Base-by-base conservation (phyloP, 2,888 invertebrate genomes). In the Galerucella calmariensis region DNA sequence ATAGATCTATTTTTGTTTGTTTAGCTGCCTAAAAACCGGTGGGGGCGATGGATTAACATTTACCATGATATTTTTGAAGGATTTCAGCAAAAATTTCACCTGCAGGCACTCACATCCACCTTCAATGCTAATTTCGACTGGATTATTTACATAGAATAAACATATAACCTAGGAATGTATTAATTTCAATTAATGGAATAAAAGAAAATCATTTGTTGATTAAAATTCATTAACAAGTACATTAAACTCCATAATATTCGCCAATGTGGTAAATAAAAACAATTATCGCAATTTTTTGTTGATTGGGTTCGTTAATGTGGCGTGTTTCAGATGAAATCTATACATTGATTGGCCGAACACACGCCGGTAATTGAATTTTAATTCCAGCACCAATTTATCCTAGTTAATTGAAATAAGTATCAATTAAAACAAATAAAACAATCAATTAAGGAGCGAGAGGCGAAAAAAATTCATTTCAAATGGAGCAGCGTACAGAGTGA, bases 361-460 rank as follows among this genome's bases (percentile, higher is more conserved):
- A 79, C 81, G 80, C 77, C 75, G 81, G 80, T 84, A 84, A 84
- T 84, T 83, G 82, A 81, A 83, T 82, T 82, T 84, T 84, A 85
- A 85, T 84, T 83, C 84, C 81, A 83, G 79, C 80, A 84, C 83
- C 83, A 83, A 83, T 82, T 85, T 83, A 80, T 83, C 62, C 82
- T 81, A 82, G 83, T 83, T 82, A 82, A 84, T 84, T 84, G 81
- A 79, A 73, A 67, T 75, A 72, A 72, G 72, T 72, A 67, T 72
- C 72, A 72, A 72, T 66, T 72, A 72, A 41, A 72, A 72, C 72
- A 72, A 72, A 72, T 67, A 72, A 72, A 72, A 72, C 72, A 72
- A 72, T 72, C 72, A 72, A 72, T 72, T 72, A 72, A 67, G 72
- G 66, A 66, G 53, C 35, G 35, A 41, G 35, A 41, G 35, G 35